Conservation (phyloP, 2,797 vertebrate species). For the Darevskia nairensis region DNA sequence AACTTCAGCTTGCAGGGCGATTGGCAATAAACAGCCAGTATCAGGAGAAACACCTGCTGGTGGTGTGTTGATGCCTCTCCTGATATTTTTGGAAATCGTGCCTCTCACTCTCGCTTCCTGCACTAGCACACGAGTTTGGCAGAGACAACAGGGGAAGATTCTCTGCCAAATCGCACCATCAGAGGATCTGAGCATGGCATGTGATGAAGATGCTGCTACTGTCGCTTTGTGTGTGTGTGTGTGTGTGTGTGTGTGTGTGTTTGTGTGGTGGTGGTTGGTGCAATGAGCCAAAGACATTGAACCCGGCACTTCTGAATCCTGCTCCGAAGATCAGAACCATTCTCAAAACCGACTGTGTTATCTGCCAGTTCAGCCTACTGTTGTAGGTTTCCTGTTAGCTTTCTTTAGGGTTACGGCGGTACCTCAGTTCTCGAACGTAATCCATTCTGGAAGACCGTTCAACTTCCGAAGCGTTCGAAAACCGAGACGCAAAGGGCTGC, state of each 20-base stretch:
- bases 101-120: constrained; percentile 4
- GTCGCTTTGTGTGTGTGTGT: too few species aligned
- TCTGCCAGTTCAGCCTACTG: too few species aligned
- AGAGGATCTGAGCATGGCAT: background rate
- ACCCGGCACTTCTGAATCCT: background rate
- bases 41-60: constrained; percentile 25
- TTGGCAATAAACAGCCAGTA: constrained; percentile 30
- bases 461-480: too few species aligned
- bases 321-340: background rate
- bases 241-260: background rate
- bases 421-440: too few species aligned
- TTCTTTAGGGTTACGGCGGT: too few species aligned
- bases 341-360: background rate
- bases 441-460: too few species aligned
- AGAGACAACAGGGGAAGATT: background rate
- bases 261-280: too few species aligned
- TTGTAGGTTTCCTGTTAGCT: too few species aligned
- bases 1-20: constrained; percentile 27
- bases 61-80: background rate
- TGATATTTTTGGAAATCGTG: background rate
- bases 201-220: too few species aligned
- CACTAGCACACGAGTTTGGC: background rate
- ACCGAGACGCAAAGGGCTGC: too few species aligned
- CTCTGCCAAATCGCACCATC: background rate
- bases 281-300: background rate